Base-by-base conservation (phyloP, 2,797 vertebrate species). In the Yasuhikotakia modesta region DNA sequence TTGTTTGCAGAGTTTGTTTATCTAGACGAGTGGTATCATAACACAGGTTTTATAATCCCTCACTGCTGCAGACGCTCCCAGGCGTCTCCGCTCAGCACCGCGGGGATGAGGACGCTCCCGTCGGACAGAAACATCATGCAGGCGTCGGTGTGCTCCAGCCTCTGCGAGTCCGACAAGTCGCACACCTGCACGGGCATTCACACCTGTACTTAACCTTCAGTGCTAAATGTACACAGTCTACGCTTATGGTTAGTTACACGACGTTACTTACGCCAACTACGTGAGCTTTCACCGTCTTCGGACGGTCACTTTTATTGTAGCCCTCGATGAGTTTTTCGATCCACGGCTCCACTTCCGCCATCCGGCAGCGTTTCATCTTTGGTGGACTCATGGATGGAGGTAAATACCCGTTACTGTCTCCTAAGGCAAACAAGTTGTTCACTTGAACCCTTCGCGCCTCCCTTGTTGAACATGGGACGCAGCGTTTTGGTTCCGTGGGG, bases 121-220 rank as follows among this genome's bases (percentile, higher is more conserved):
- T 85, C 84, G 22, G 84, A 83, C 65, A 85, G 13, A 16, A 85
- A 81, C 60, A 83, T 48, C 79, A 85, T 78, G 50, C 81, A 85
- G 32, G 24, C 73, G 16, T 81, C 79, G 1, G 57, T 79, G 35
- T 27, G 39, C 7, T 78, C 77, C 13, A 39, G 74, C 39, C 55
- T 60, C 79, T 79, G 70, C 12, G 77, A 78, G n/a, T 79, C 84
- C 2, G 48, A 52, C 7, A 85, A 27, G 2, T 79, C 70, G 22
- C 76, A 81, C 64, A 83, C 76, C 84, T 85, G 21, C 19, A 16
- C 2, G 17, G 32, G 24, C 22, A 70, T 22, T 39, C 2, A 67
- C 5, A 21, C 30, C 7, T 14, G 8, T 7, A 27, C n/a, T 17
- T 17, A 52, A 43, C 32, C 11, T 71, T 67, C 2, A 27, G 48